Conservation (phyloP, 1,140 invertebrate genomes). For the Branchinecta lindahli region DNA sequence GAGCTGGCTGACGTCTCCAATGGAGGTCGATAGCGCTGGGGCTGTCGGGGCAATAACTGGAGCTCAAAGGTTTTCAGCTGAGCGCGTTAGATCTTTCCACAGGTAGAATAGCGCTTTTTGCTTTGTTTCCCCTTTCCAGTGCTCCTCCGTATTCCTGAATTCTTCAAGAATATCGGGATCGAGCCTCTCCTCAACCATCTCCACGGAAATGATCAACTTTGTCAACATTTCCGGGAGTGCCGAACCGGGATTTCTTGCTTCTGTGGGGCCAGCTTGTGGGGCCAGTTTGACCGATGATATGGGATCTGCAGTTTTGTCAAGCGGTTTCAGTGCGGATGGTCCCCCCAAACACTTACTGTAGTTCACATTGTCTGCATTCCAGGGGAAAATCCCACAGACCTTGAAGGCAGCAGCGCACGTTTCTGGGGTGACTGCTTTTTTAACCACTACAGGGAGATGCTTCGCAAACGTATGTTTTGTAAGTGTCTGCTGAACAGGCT, state of each 20-base stretch:
- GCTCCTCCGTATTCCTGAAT: too few relatives aligned
- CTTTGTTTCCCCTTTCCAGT: too few relatives aligned
- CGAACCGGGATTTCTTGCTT: neutral
- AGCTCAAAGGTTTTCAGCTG: too few relatives aligned
- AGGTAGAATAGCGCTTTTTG: too few relatives aligned
- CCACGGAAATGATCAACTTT: neutral
- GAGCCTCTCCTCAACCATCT: neutral
- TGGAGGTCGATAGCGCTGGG: too few relatives aligned
- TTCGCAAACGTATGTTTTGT: neutral
- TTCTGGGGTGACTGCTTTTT: neutral
- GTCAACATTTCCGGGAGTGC: neutral
- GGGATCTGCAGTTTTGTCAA: neutral
- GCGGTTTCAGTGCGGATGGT: neutral
- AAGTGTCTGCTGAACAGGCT: neutral
- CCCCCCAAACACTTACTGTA: neutral
- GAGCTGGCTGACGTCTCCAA: too few relatives aligned
- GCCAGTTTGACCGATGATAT: neutral
- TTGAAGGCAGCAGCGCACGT: neutral
- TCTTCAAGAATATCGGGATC: conserved; percentile 1
- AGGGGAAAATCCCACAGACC: neutral
- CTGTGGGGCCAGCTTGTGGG: neutral
- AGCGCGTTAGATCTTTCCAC: too few relatives aligned
- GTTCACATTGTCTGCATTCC: neutral
- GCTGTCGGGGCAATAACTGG: too few relatives aligned
- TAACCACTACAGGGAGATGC: neutral